These are phyloP conservation scores for Chironomus striatipennis DNA, from an alignment of 1,140 invertebrate species.

Conservation along the genomic window DNA sequence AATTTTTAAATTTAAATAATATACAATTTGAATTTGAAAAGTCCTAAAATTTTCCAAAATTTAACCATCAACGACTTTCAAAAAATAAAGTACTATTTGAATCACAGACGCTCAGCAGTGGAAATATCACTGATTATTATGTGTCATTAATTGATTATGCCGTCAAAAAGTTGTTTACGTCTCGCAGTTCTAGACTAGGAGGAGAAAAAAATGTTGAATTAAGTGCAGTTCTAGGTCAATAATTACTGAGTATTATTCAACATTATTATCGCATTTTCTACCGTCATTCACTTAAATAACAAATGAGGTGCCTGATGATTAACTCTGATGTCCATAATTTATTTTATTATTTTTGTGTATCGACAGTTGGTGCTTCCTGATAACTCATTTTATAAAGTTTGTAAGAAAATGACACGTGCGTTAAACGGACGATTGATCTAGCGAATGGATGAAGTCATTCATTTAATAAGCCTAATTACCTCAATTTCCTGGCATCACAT, in stretches of 20 bases:
- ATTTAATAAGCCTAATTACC: conserved; percentile 2
- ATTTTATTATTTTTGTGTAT: background rate
- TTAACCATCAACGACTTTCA: too few species aligned
- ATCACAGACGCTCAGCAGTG: too few species aligned
- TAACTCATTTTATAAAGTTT: background rate
- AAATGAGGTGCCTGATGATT: background rate
- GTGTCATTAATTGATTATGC: too few species aligned
- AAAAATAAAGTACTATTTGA: too few species aligned
- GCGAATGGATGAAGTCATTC: background rate
- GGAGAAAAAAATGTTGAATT: background rate
- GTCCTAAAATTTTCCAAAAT: too few species aligned
- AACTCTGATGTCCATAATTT: too few species aligned
- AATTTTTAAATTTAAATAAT: too few species aligned
- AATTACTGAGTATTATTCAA: background rate
- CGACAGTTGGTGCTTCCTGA: background rate
- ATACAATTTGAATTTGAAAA: too few species aligned
- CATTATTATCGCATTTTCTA: background rate
- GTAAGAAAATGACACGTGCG: background rate
- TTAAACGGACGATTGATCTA: background rate
- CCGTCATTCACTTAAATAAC: background rate
- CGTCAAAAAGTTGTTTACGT: background rate
- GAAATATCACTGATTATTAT: too few species aligned
- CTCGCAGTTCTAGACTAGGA: background rate
- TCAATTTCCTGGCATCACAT: background rate
- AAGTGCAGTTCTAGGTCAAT: conserved; percentile 5